Percentiles rank a stretch among this genome's conserved stretches.
Evolutionary conservation across 2,797 vertebrate species (phyloP).

Genomic region (Corythornis leucogaster): DNA sequence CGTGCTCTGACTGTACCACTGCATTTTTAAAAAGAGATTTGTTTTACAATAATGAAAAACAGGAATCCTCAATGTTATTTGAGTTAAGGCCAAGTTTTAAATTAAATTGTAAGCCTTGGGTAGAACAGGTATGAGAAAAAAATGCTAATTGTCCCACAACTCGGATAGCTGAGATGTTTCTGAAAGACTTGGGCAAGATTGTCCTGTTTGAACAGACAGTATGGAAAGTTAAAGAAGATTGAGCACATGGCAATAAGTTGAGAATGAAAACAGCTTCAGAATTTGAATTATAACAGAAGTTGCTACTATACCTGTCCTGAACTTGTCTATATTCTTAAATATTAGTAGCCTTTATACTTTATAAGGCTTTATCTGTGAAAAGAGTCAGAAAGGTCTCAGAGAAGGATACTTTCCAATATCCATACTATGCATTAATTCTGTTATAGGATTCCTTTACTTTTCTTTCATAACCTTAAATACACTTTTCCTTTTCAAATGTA

Average conservation of each 20-base stretch:
- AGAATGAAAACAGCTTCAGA: background rate
- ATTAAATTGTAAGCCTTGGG: background rate
- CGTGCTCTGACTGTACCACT: background rate
- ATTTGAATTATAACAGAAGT: background rate
- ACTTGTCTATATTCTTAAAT: background rate
- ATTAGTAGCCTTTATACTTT: background rate
- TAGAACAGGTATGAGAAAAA: background rate
- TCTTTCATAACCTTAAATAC: background rate
- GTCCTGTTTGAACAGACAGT: background rate
- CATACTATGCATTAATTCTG: background rate
- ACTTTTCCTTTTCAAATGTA: background rate
- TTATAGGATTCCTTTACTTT: background rate
- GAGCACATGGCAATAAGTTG: background rate
- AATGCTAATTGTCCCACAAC: background rate
- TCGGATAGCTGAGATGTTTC: background rate
- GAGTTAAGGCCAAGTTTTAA: constrained; percentile 34
- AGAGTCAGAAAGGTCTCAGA: background rate
- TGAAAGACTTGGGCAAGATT: background rate
- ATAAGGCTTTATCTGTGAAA: background rate
- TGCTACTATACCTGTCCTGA: background rate
- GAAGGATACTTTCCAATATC: background rate
- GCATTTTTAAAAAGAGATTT: background rate
- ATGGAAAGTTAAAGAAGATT: background rate
- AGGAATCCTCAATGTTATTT: background rate
- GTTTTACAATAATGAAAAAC: constrained; percentile 16